Evolutionary conservation across 2,797 vertebrate genomes (phyloP), one percentile per base, ranked within the genome.

Genomic region (Moxostoma hubbsi): DNA sequence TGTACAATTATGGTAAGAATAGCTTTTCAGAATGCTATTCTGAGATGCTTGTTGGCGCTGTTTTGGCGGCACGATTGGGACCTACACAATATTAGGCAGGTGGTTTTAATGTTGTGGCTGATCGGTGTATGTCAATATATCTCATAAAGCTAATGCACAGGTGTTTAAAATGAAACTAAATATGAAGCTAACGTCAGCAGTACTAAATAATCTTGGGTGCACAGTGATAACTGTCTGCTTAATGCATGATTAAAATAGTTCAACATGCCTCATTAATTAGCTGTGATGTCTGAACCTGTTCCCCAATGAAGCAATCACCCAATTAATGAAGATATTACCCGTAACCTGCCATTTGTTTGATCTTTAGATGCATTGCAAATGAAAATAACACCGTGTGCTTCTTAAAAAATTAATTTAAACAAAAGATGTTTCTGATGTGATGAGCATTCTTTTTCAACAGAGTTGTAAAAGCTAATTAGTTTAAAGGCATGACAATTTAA

Each of bases 281-380:
- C 47, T 13, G 15, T 9, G 61, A 55, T 68, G 15, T 43, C 80
- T 11, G 64, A 51, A 62, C 12, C 13, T 6, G 13, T 77, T 81
- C n/a, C 47, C 50, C 43, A 54, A 24, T 71, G 63, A 78, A 63
- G 49, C 58, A 70, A 71, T 71, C 50, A 78, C 71, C 58, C 49
- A 70, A 70, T 77, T 47, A 12, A 15, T 45, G 13, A 46, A 1
- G 49, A 46, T 70, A 54, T 70, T 61, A 70, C 6, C 11, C 50
- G 5, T 63, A 8, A 54, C 24, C 67, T 45, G 57, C 53, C 66
- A 54, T 69, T 77, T 69, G 36, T 53, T 53, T 62, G 18, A 46
- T 69, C 75, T 62, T 69, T 16, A 12, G 49, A 46, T 47, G 49
- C 66, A 62, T 70, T 67, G 59, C 6, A 59, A 77, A 59, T 2